Evolutionary conservation across 1,140 invertebrate genomes (phyloP).

Genomic region (Pararge aegeria): DNA sequence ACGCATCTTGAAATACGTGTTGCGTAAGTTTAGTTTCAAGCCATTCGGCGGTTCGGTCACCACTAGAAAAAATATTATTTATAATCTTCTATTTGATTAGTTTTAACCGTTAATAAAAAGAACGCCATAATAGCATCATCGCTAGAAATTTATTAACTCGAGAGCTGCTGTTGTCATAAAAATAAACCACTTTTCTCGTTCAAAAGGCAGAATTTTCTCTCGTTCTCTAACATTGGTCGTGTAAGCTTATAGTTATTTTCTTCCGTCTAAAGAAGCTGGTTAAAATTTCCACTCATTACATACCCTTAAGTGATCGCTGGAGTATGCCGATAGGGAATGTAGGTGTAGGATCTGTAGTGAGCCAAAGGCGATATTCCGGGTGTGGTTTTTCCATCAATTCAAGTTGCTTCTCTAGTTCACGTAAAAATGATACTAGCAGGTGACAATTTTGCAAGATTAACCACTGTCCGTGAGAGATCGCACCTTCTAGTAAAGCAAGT

Average conservation of each 20-base stretch:
- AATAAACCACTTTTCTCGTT: no score
- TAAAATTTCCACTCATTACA: not conserved
- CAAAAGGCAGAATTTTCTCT: no score
- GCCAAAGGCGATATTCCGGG: slow-evolving; percentile 94
- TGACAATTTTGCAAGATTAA: slow-evolving; percentile 95
- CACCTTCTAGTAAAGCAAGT: slow-evolving; percentile 85
- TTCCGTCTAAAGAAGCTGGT: no score
- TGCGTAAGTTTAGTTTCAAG: slow-evolving; percentile 92
- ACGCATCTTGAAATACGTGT: slow-evolving; percentile 92
- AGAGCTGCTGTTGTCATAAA: no score
- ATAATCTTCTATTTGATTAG: not conserved
- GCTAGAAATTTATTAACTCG: no score
- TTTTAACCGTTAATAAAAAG: no score
- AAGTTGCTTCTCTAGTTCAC: slow-evolving; percentile 89
- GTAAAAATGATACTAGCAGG: slow-evolving; percentile 88
- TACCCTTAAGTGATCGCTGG: slow-evolving; percentile 91
- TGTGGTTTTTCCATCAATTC: slow-evolving; percentile 90
- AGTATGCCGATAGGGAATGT: slow-evolving; percentile 94
- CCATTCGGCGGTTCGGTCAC: slow-evolving; percentile 95
- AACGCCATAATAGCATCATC: no score
- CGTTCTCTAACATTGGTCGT: no score
- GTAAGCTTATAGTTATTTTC: no score
- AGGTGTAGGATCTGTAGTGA: slow-evolving; percentile 92
- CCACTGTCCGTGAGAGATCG: slow-evolving; percentile 90
- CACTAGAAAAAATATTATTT: slow-evolving; percentile 78